Evolutionary conservation across 2,113 vertebrate species (phyloP), one percentile per base, ranked within the genome.

Genomic region (Calyptommatus sinebrachiatus): DNA sequence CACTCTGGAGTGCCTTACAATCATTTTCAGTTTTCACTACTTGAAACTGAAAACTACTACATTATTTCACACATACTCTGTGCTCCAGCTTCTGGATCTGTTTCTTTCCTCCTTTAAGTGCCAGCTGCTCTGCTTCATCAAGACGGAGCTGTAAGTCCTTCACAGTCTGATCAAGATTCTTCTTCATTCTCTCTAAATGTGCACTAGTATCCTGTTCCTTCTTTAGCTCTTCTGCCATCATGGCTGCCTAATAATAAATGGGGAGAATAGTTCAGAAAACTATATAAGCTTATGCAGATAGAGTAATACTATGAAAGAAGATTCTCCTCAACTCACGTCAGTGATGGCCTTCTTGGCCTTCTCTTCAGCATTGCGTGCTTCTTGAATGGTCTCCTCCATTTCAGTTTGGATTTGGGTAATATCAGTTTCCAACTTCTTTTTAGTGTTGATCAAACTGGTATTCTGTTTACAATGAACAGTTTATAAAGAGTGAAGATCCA

Each of bases 101-200:
- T 88, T 97, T 96, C 93, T 96, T 96, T 73, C 95, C 96, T 0
- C 95, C 96, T 89, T 96, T 96, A 88, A 97, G 89, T n/a, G 94
- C 95, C 91, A 97, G 87, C 83, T 93, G 95, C 73, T 96, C 96
- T 0, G 95, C 95, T 85, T 97, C 94, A 0, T 97, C 93, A 89
- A 97, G 94, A 8, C 91, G 93, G n/a, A 85, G 90, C 84, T 95
- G 94, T 74, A 95, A 85, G 86, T 95, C 94, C 90, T 95, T 95
- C 83, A 95, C 94, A 0, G 91, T 93, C 83, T 92, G 91, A 12
- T 95, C 93, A 79, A 94, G 6, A 82, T 94, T 94, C 89, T 94
- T 94, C 89, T 94, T 94, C 94, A 94, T 94, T 45, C 88, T 80
- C 80, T 93, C 92, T 35, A 90, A 89, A 65, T 79, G 92, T 57